Evolutionary conservation across 2,797 vertebrate genomes (phyloP).

Genomic region (Malurus splendens): DNA sequence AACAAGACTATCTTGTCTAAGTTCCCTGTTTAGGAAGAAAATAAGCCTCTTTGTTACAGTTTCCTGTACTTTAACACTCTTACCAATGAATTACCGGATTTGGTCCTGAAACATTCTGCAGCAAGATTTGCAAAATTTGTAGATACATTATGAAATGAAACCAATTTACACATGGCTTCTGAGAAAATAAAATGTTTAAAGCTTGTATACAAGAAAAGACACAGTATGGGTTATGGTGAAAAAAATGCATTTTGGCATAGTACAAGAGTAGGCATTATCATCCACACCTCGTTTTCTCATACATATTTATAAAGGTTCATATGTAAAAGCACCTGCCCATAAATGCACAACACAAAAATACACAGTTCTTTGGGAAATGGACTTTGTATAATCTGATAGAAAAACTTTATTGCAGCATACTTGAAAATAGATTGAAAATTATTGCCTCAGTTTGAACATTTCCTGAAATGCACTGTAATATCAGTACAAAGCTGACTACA

Average conservation of each 20-base stretch:
- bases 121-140: background rate
- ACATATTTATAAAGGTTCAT: background rate
- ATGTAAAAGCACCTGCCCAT: background rate
- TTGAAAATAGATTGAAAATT: constrained; percentile 56
- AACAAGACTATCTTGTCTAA: background rate
- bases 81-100: background rate
- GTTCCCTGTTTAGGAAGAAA: background rate
- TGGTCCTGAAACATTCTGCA: background rate
- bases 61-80: constrained; percentile 17
- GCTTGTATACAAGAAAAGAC: background rate
- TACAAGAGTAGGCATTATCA: background rate
- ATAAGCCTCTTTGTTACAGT: background rate
- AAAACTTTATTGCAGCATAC: constrained; percentile 12
- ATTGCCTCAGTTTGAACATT: constrained; percentile 38
- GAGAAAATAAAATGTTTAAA: background rate
- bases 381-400: constrained; percentile 9
- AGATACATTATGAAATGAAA: background rate
- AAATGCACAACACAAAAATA: constrained; percentile 1
- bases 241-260: background rate
- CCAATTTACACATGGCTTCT: background rate
- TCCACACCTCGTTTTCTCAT: background rate
- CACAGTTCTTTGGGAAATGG: background rate
- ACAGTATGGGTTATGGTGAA: background rate
- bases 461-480: constrained; percentile 57
- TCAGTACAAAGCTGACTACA: constrained; percentile 52